Base-by-base conservation (phyloP, 2,113 vertebrate genomes). In the Otis tarda region DNA sequence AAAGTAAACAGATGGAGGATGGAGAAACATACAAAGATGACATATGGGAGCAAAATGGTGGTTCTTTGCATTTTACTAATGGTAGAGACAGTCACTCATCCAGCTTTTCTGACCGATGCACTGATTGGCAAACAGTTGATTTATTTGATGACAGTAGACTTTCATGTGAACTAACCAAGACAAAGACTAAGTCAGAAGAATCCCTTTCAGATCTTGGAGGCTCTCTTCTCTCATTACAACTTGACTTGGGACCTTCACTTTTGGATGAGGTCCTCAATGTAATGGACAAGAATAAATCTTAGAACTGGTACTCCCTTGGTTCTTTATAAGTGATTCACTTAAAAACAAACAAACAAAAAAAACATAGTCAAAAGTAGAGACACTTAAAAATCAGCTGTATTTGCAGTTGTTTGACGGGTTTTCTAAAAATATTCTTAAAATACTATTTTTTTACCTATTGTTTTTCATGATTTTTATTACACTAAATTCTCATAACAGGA, bases 191-290 rank as follows among this genome's bases (percentile, higher is more conserved):
- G 39, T 99, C 99, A 1, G 98, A 98, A 95, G 98, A 99, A 65
- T 99, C 99, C 60, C 98, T 99, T 73, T 96, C 98, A 56, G 98
- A 99, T 90, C 98, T 99, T 87, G 98, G 98, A 1, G 99, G 98
- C 55, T 99, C 99, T 33, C 97, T 99, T 59, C 98, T 99, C 64
- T 99, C 99, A 12, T 98, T 99, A 35, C 98, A 99, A 76, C 98
- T 99, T 12, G 99, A 99, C 95, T 98, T 99, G 74, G 99, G 99
- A 65, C 99, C 99, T 89, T 99, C 99, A 67, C 99, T 99, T 98
- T 95, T 99, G 98, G 99, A 99, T 92, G 99, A 99, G 63, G 99
- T 99, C 76, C 98, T 99, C 83, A 99, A 99, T 94, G 99, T 99
- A 94, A 99, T 99, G 99, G 99, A 99, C 97, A 99, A 98, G 97